phyloP scores from a whole-genome alignment of 2,888 invertebrate genomes.

The Hydropsyche betteni region DNA sequence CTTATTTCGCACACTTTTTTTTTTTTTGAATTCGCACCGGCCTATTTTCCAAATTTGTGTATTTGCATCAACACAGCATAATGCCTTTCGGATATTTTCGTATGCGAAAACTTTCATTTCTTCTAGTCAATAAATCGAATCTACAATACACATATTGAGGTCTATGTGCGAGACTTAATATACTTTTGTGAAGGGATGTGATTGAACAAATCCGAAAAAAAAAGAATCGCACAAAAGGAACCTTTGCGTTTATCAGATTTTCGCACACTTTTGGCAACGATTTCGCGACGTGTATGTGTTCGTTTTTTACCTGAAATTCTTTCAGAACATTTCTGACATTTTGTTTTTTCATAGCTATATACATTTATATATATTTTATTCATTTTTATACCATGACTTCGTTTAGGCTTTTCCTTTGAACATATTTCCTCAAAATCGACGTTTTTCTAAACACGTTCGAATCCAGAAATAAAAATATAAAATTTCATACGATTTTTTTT shows the following conservation, averaged over 20 bases:
- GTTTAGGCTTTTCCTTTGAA: slow-evolving; percentile 1
- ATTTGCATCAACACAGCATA: too few species aligned
- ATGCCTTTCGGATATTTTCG: not conserved
- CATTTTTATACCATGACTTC: not conserved
- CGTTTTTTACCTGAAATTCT: too few species aligned
- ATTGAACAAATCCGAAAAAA: slow-evolving; percentile 24
- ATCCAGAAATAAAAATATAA: not conserved
- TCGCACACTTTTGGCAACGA: slow-evolving; percentile 11
- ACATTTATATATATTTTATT: too few species aligned
- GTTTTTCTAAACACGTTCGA: not conserved
- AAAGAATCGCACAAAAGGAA: slow-evolving; percentile 10
- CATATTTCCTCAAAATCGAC: slow-evolving; percentile 13
- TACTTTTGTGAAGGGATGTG: not conserved
- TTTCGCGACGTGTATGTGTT: not conserved
- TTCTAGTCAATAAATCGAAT: slow-evolving; percentile 5
- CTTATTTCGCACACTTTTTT: too few species aligned
- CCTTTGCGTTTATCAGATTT: slow-evolving; percentile 21
- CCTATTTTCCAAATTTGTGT: too few species aligned
- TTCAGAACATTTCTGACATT: too few species aligned
- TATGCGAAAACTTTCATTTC: not conserved
- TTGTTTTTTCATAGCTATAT: too few species aligned
- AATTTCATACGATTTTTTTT: not conserved
- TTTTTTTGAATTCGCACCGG: too few species aligned
- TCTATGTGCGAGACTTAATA: not conserved
- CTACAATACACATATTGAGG: not conserved